Percentiles rank a stretch among this genome's conserved stretches.
Evolutionary conservation across 2,888 invertebrate species (phyloP).

Genomic region (Lasioglossum malachurum): DNA sequence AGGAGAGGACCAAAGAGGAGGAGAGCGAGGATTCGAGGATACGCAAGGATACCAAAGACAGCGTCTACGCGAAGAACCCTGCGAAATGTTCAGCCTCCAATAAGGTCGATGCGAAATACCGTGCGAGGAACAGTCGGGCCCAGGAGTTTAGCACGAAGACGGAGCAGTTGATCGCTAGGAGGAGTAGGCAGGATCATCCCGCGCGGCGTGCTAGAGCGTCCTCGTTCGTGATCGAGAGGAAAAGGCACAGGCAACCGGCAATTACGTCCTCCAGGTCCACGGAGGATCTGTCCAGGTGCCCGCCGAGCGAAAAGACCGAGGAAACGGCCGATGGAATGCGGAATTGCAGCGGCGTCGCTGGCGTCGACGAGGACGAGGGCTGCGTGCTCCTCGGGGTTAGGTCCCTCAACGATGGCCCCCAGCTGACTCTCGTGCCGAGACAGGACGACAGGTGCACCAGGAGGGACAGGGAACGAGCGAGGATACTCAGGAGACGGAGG

Average conservation of each 20-base stretch:
- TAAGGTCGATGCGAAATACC: constrained; percentile 52
- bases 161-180: constrained; percentile 70
- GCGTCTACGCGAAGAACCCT: constrained; percentile 27
- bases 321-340: constrained; percentile 68
- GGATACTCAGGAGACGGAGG: constrained; percentile 81
- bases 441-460: constrained; percentile 80
- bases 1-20: constrained; percentile 52
- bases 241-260: constrained; percentile 43
- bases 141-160: constrained; percentile 71
- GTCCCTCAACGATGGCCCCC: constrained; percentile 58
- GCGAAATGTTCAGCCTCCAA: constrained; percentile 12
- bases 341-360: constrained; percentile 72
- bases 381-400: constrained; percentile 80
- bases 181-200: constrained; percentile 43
- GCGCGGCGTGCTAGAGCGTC: constrained; percentile 70
- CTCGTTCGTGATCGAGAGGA: constrained; percentile 76
- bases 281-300: constrained; percentile 66
- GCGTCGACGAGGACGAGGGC: constrained; percentile 76
- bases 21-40: constrained; percentile 21
- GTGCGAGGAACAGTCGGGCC: constrained; percentile 57
- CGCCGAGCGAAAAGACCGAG: constrained; percentile 50
- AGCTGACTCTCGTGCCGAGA: constrained; percentile 65
- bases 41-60: constrained; percentile 51
- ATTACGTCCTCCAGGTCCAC: constrained; percentile 64
- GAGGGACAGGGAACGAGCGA: constrained; percentile 82